Base-by-base conservation (phyloP, 1,140 invertebrate genomes). In the Conopomorpha cramerella region DNA sequence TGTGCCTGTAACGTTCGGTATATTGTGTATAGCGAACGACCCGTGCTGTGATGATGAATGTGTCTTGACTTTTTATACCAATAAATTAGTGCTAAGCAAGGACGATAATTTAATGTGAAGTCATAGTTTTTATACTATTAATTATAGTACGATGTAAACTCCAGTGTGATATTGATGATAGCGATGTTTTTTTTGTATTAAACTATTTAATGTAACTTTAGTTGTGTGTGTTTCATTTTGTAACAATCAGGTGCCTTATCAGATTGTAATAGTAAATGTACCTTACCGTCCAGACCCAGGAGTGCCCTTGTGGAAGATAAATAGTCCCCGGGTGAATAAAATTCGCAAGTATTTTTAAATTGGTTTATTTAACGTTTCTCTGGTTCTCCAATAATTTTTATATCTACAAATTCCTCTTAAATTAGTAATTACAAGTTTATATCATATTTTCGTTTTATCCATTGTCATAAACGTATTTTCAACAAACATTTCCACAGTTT, bases 391-490 rank as follows among this genome's bases (percentile, higher is more conserved):
- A 74, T 74, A 74, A 74, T 38, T 38, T 38, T 38, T 30, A 38
- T 38, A 38, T 38, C 37, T 38, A 38, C 37, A 38, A 38, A 38
- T 74, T 71, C 58, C 52, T 62, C 70, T 74, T 74, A 74, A 63
- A 55, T 68, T 70, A 74, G 57, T 74, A 76, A 76, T 76, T 76
- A 76, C 65, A 76, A 62, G 58, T 70, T 76, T 72, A 74, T 70
- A 61, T 67, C 66, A 68, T 65, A 74, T 70, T 71, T 63, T 74
- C 61, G 55, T 70, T 71, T 71, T 71, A 68, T 64, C 55, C 59
- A 67, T 72, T 74, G 70, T 74, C 65, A 66, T 71, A 72, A 72
- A 72, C 58, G 64, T 65, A 68, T 67, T 74, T 67, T 68, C 72
- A 65, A 72, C 71, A 74, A 74, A 74, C 64, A 64, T 74, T 58